phyloP scores from a whole-genome alignment of 1,140 invertebrate species.

The Chrysomallon squamiferum region DNA sequence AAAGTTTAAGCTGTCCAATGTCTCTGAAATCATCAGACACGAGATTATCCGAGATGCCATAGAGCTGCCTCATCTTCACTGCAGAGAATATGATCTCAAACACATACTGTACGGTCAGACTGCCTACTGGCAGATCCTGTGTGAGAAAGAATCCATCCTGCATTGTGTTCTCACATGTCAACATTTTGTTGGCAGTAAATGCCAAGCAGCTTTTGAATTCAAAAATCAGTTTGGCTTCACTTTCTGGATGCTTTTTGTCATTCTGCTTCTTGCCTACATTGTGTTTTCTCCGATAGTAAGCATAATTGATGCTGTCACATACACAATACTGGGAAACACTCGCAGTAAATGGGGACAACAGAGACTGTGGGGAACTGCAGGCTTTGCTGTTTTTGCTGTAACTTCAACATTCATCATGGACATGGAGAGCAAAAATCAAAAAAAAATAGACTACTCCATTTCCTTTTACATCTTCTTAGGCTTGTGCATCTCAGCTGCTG shows the following conservation, averaged over 20 bases:
- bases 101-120: slow-evolving; percentile 22
- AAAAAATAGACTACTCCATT: slow-evolving; percentile 31
- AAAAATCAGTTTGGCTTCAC: slow-evolving; percentile 19
- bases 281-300: slow-evolving; percentile 19
- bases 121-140: slow-evolving; percentile 40
- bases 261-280: slow-evolving; percentile 21
- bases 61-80: slow-evolving; percentile 10
- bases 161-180: slow-evolving; percentile 37
- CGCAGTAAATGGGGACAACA: slow-evolving; percentile 20
- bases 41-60: slow-evolving; percentile 19
- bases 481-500: slow-evolving; percentile 25
- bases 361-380: slow-evolving; percentile 20
- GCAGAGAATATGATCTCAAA: slow-evolving; percentile 45
- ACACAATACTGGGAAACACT: slow-evolving; percentile 16
- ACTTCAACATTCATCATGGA: slow-evolving; percentile 51
- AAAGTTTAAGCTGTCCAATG: slow-evolving; percentile 12
- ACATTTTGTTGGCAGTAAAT: neutral
- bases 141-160: slow-evolving; percentile 31
- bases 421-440: slow-evolving; percentile 12
- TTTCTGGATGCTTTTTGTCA: slow-evolving; percentile 18
- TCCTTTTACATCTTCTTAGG: slow-evolving; percentile 47
- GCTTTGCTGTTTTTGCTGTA: slow-evolving; percentile 35
- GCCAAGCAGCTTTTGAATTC: slow-evolving; percentile 7
- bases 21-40: slow-evolving; percentile 17
- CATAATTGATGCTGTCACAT: slow-evolving; percentile 21